phyloP scores from a whole-genome alignment of 2,888 invertebrate species.

The Heterodera filipjevi region DNA sequence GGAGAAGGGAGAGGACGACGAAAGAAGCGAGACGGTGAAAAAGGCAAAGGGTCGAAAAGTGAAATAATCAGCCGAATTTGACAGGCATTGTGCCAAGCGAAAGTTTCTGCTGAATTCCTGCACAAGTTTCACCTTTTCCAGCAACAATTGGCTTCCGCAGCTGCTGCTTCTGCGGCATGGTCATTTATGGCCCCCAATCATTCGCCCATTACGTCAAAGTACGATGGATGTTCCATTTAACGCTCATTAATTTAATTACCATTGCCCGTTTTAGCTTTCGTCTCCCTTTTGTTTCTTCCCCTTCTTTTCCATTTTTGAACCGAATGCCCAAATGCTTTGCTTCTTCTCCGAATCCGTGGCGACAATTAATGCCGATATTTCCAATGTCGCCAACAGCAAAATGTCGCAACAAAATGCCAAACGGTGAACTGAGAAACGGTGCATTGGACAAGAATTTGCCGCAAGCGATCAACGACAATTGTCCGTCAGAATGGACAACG shows the following conservation, averaged over 20 bases:
- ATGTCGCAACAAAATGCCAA: not conserved
- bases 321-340: not conserved
- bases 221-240: not conserved
- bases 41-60: not conserved
- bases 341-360: not conserved
- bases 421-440: not conserved
- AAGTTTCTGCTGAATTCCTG: not conserved
- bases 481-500: not conserved
- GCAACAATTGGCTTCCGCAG: slow-evolving; percentile 9
- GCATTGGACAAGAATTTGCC: not conserved
- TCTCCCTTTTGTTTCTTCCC: not conserved
- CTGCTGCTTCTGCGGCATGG: not conserved
- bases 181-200: not conserved
- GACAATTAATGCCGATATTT: not conserved
- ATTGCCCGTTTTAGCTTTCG: not conserved
- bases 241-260: not conserved
- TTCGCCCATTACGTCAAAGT: not conserved
- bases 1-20: slow-evolving; percentile 9
- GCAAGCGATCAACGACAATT: not conserved
- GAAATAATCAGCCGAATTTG: not conserved
- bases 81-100: not conserved
- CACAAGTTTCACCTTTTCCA: not conserved
- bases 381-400: not conserved
- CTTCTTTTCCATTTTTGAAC: not conserved
- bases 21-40: slow-evolving; percentile 3